Percentiles rank a stretch among this genome's conserved stretches.
These are phyloP conservation scores for Rhincodon typus DNA, from an alignment of 2,797 vertebrate species.

Conservation along the genomic window DNA sequence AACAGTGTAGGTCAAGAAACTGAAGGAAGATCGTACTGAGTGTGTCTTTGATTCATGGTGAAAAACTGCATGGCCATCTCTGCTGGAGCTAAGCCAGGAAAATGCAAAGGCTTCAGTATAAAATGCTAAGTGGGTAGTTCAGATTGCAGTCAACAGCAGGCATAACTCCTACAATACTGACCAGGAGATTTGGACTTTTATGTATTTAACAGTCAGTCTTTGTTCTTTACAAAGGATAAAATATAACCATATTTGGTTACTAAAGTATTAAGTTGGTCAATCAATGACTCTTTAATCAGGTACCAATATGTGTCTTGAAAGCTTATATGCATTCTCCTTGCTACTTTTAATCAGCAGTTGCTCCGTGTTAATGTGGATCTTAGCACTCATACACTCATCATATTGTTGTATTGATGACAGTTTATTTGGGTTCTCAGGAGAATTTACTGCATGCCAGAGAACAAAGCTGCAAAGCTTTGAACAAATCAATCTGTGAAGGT, in stretches of 20 bases:
- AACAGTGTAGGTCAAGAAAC: neutral
- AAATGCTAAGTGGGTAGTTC: neutral
- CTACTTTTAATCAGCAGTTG: slow-evolving; percentile 32
- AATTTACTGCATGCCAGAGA: slow-evolving; percentile 6
- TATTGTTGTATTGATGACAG: slow-evolving; percentile 29
- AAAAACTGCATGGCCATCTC: neutral
- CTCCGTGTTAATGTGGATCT: slow-evolving; percentile 17
- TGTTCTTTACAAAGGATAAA: neutral
- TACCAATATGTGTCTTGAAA: slow-evolving; percentile 8
- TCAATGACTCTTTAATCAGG: slow-evolving; percentile 27
- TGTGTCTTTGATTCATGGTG: neutral
- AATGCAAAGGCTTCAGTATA: neutral
- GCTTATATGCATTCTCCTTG: neutral
- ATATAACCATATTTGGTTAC: neutral
- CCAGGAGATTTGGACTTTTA: neutral
- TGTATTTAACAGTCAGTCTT: neutral
- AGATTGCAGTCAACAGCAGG: neutral
- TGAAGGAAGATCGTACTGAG: neutral
- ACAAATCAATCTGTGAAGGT: slow-evolving; percentile 34
- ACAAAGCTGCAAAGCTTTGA: slow-evolving; percentile 34
- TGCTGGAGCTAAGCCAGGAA: neutral
- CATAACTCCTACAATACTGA: neutral
- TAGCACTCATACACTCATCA: slow-evolving; percentile 21
- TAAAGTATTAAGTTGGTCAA: neutral
- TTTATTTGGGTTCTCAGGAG: slow-evolving; percentile 24